A percentile compares a stretch with the other conserved stretches of the same genome.
These are phyloP conservation scores for Axinella damicornis DNA, from an alignment of 37 sponge, comb jelly and placozoan genomes.

Conservation along the genomic window DNA sequence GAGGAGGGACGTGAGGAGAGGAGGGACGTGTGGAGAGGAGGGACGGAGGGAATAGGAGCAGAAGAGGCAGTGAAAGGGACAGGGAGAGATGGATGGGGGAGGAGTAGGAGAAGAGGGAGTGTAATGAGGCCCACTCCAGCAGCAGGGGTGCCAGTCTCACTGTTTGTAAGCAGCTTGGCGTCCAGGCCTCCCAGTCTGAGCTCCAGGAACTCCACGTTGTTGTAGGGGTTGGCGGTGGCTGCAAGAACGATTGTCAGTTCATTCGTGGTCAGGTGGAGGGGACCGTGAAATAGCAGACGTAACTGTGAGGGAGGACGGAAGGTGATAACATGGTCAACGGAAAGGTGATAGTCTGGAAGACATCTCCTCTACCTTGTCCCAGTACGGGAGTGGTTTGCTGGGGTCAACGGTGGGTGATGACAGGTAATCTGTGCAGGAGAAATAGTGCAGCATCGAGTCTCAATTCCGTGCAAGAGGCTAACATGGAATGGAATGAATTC, in stretches of 20 bases:
- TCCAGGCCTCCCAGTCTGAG: conserved; percentile 40
- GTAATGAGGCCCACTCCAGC: neutral
- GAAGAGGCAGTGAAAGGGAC: neutral
- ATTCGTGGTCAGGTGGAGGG: conserved; percentile 48
- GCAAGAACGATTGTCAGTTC: conserved; percentile 49
- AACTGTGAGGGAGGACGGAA: conserved; percentile 24
- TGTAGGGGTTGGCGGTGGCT: conserved; percentile 89
- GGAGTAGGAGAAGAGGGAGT: neutral
- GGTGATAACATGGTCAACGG: no score
- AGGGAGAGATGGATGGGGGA: neutral
- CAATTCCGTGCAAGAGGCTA: no score
- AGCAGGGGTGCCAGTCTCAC: no score
- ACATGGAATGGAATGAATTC: no score
- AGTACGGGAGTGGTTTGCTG: conserved; percentile 88
- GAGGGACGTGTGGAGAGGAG: neutral
- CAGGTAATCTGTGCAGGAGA: conserved; percentile 60
- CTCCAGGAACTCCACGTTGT: conserved; percentile 82
- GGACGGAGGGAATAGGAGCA: neutral
- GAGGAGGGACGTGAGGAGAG: neutral
- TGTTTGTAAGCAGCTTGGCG: conserved; percentile 35
- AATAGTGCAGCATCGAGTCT: neutral
- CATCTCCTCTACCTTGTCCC: conserved; percentile 85
- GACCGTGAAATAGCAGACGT: conserved; percentile 83
- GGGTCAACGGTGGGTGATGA: conserved; percentile 84
- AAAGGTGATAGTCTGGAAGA: no score